Base-by-base conservation (phyloP, 1,140 invertebrate genomes). In the Papilio dardanus region DNA sequence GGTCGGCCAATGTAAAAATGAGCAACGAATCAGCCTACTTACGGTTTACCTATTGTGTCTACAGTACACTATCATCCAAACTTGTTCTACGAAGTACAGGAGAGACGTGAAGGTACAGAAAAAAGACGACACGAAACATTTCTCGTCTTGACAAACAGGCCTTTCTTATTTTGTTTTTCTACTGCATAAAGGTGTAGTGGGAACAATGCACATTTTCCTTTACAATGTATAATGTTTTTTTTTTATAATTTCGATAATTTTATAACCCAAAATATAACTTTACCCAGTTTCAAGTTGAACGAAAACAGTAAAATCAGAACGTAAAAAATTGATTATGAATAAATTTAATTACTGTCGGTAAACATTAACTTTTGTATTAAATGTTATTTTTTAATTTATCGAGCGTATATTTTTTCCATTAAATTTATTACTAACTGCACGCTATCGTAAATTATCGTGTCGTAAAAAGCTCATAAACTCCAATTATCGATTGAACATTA, bases 1-100 rank as follows among this genome's bases (percentile, higher is more conserved):
- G 83, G 54, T 21, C 40, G n/a, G 83, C 87, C 88, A 90, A 89
- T 78, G 77, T 84, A 83, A 88, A 88, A 87, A 83, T 80, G 75
- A 83, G 58, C 78, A 35, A 74, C 68, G 77, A 79, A 71, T 78
- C 82, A 79, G 24, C 75, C 46, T 77, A 79, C 81, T 80, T 81
- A 83, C 81, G 79, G 82, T 83, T 76, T 83, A 77, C 71, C 80
- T 80, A 78, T 50, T 73, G 67, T 65, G 16, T 21, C 35, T 21
- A 62, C 54, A 62, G 54, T 28, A 62, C 54, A 28, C 33, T 37
- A 35, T 24, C 19, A 16, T 1, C 35, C 67, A 40, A 69, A 69
- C 67, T 37, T 69, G 67, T 69, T 69, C 31, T 35, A 40, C 35
- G 33, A 8, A 40, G 67, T 28, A 62, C 54, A 14, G 28, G 50